Conservation (phyloP, 2,797 vertebrate genomes). For the Chrosomus eos region DNA sequence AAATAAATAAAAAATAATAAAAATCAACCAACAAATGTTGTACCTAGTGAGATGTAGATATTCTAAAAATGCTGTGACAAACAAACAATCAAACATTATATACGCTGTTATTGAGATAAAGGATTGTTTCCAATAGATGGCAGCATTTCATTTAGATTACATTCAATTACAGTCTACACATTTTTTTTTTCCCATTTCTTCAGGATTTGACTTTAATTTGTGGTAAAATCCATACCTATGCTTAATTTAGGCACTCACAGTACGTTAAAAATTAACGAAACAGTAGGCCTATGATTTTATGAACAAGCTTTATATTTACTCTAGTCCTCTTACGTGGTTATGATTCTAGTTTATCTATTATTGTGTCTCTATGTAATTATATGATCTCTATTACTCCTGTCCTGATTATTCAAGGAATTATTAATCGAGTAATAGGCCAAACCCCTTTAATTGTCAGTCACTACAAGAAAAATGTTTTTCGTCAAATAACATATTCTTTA, state of each 20-base stretch:
- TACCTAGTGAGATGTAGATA: neutral
- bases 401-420: no score
- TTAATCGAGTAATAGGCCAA: no score
- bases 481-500: neutral
- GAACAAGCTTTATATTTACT: neutral
- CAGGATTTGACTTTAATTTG: neutral
- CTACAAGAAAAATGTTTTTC: neutral
- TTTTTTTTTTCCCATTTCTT: neutral
- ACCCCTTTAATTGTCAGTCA: neutral
- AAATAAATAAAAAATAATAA: neutral
- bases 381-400: neutral
- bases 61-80: neutral
- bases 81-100: no score
- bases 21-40: neutral
- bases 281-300: neutral
- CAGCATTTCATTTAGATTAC: conserved; percentile 16
- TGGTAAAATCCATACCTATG: neutral
- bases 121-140: conserved; percentile 15
- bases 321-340: neutral
- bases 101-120: neutral
- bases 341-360: neutral
- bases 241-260: neutral
- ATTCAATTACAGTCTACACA: neutral
- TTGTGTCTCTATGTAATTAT: neutral
- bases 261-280: neutral